phyloP scores from a whole-genome alignment of 1,140 invertebrate genomes.

The Stratiolaelaps scimitus region DNA sequence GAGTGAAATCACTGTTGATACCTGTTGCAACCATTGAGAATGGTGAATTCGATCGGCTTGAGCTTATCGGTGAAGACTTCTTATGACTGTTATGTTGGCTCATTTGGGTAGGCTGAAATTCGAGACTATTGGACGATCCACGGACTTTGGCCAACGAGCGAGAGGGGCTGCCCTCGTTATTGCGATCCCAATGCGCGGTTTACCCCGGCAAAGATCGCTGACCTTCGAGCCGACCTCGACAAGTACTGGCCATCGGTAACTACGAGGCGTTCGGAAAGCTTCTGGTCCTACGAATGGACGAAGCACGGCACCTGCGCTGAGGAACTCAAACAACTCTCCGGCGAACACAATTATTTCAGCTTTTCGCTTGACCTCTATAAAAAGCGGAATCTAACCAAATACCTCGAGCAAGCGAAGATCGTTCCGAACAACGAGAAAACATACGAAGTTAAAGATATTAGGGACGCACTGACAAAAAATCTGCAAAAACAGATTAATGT shows the following conservation, averaged over 20 bases:
- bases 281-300: slow-evolving; percentile 34
- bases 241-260: slow-evolving; percentile 29
- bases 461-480: too few relatives aligned
- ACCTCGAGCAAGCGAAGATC: too few relatives aligned
- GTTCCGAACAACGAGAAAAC: too few relatives aligned
- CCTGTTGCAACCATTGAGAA: too few relatives aligned
- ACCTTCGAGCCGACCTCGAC: slow-evolving; percentile 28
- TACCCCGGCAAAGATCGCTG: background rate
- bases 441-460: too few relatives aligned
- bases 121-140: slow-evolving; percentile 32
- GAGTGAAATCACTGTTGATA: too few relatives aligned
- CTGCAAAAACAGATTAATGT: too few relatives aligned
- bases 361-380: too few relatives aligned
- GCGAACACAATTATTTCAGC: slow-evolving; percentile 33
- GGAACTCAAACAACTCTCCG: slow-evolving; percentile 23
- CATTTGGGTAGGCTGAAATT: too few relatives aligned
- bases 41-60: background rate
- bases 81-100: too few relatives aligned
- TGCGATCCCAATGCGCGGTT: slow-evolving; percentile 30
- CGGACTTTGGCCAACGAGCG: slow-evolving; percentile 30
- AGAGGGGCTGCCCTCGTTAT: slow-evolving; percentile 28
- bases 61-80: too few relatives aligned
- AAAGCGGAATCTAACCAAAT: too few relatives aligned
- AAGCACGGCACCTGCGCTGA: slow-evolving; percentile 34
- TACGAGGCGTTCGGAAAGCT: slow-evolving; percentile 21